Evolutionary conservation across 92 coral and sea anemone species (phyloP).

Genomic region (Anthopleura xanthogrammica): DNA sequence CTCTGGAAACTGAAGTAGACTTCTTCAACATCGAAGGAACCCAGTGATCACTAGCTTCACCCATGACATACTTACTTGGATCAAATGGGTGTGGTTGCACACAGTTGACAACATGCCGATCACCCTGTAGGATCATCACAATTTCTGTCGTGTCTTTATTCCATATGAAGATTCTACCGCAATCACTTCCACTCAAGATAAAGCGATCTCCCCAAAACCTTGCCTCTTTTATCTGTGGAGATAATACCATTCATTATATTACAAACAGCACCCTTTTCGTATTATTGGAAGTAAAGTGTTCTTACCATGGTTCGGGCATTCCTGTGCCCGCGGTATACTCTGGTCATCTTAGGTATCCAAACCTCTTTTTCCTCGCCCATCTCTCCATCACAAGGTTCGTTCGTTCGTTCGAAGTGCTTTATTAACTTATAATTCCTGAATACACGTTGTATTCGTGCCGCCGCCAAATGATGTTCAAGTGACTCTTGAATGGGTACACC

Average conservation of each 20-base stretch:
- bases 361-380: conserved; percentile 22
- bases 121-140: conserved; percentile 89
- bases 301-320: conserved; percentile 99
- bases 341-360: conserved; percentile 80
- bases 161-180: conserved; percentile 98
- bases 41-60: too few relatives aligned
- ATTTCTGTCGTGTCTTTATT: conserved; percentile 87
- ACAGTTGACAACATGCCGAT: conserved; percentile 95
- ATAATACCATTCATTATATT: not conserved
- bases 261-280: not conserved
- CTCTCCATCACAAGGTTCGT: conserved; percentile 6
- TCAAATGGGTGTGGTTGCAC: conserved; percentile 97
- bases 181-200: conserved; percentile 95
- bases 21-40: too few relatives aligned
- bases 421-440: conserved; percentile 71
- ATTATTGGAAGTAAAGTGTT: not conserved
- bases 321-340: conserved; percentile 87
- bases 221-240: conserved; percentile 88
- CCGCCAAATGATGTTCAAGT: conserved; percentile 61
- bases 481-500: not conserved
- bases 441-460: conserved; percentile 87
- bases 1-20: too few relatives aligned
- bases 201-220: conserved; percentile 91
- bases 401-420: conserved; percentile 20
- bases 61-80: conserved; percentile 55